These are phyloP conservation scores for Arizona elegans DNA, from an alignment of 2,113 vertebrate genomes.

Conservation along the genomic window DNA sequence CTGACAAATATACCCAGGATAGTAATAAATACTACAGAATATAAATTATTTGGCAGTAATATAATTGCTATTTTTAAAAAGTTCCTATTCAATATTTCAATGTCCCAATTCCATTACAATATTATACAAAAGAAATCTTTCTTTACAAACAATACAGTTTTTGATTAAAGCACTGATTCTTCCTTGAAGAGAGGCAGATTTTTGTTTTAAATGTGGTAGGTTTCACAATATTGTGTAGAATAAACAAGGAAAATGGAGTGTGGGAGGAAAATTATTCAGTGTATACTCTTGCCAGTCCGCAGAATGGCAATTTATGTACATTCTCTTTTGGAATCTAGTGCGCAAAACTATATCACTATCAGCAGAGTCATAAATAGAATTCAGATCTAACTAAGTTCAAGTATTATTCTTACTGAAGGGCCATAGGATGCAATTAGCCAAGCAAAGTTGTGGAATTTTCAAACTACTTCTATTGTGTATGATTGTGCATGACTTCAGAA, in stretches of 20 bases:
- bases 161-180: constrained; percentile 56
- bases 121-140: constrained; percentile 54
- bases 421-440: neutral
- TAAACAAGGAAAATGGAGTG: constrained; percentile 46
- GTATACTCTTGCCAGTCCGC: constrained; percentile 49
- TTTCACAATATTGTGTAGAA: constrained; percentile 25
- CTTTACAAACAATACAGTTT: constrained; percentile 49
- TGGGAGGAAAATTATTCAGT: constrained; percentile 46
- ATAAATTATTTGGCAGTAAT: constrained; percentile 62
- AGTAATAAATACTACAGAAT: constrained; percentile 38
- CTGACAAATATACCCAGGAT: constrained; percentile 55
- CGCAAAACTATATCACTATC: constrained; percentile 57
- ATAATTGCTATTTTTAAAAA: constrained; percentile 32
- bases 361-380: constrained; percentile 59
- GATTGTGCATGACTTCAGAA: neutral
- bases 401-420: constrained; percentile 62
- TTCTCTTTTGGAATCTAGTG: constrained; percentile 51
- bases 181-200: constrained; percentile 61
- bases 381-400: constrained; percentile 59
- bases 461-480: neutral
- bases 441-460: neutral
- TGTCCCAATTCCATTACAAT: constrained; percentile 39
- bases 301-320: constrained; percentile 57
- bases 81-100: constrained; percentile 46
- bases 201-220: neutral